Base-by-base conservation (phyloP, 2,797 vertebrate genomes). In the Enteromius treurensis region DNA sequence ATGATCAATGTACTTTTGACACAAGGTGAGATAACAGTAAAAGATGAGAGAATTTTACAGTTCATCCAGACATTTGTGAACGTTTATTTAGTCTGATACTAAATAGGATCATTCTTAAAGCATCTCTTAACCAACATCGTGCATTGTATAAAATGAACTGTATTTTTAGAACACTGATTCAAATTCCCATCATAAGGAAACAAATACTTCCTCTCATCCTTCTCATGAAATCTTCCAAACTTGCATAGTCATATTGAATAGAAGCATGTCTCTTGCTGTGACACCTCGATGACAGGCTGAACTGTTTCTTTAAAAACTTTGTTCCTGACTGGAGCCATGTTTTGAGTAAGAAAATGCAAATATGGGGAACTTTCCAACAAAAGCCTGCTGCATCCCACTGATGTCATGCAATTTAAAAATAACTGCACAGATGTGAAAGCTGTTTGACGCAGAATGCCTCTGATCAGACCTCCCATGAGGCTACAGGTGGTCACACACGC, bases 181-280 rank as follows among this genome's bases (percentile, higher is more conserved):
- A 74, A 23, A 58, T 81, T 68, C 40, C 65, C 45, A 26, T 49
- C 14, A 76, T 13, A 84, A 51, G 76, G 67, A 86, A 80, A 73
- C n/a, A 19, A 6, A 51, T 53, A 73, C 34, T 76, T 58, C 70
- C 45, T 84, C 21, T 29, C 26, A 73, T 62, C 29, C 53, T 73
- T 73, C 5, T 74, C 21, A 69, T 68, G 62, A 34, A 47, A 17
- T 47, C 67, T 84, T 76, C 81, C 69, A 29, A 84, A 13, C 37
- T 86, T 84, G 37, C 58, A 45, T 7, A 60, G 68, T 45, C 49
- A 55, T 58, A 65, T 67, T 73, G 34, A 32, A 73, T 19, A 60
- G 29, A 77, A 49, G 68, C 34, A 8, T 5, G 23, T 29, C 17
- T 7, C 8, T 8, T 13, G 10, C 15, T 2, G 23, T 45, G n/a